A percentile compares a stretch with the other conserved stretches of the same genome.
phyloP scores from a whole-genome alignment of 64 coral and sea anemone species.

The Montipora capricornis region DNA sequence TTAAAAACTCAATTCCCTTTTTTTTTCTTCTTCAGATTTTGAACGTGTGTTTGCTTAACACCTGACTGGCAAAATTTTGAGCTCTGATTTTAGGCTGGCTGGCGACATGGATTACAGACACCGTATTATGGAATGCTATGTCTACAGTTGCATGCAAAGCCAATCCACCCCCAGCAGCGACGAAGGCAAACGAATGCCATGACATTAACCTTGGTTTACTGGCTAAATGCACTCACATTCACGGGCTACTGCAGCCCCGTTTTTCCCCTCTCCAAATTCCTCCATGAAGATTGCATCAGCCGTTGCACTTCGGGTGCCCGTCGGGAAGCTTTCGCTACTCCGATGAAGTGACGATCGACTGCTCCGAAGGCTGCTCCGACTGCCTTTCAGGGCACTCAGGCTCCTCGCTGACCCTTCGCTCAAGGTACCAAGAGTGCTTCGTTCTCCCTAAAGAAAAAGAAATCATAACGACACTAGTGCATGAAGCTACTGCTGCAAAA shows the following conservation, averaged over 20 bases:
- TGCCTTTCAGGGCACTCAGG: conserved; percentile 24
- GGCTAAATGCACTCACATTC: not conserved
- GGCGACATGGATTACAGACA: no score
- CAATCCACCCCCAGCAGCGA: no score
- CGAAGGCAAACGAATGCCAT: no score
- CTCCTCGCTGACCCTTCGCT: conserved; percentile 47
- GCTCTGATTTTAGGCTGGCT: no score
- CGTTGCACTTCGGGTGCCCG: conserved; percentile 75
- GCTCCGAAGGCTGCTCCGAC: conserved; percentile 32
- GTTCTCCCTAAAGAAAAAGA: conserved; percentile 71
- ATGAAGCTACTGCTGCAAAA: not conserved
- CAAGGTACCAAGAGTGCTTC: conserved; percentile 62
- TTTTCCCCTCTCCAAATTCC: conserved; percentile 76
- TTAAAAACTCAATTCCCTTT: no score
- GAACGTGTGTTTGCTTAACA: no score
- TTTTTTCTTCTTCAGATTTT: no score
- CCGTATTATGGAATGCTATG: no score
- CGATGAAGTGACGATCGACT: conserved; percentile 68
- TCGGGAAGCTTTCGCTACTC: conserved; percentile 68
- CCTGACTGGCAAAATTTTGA: no score
- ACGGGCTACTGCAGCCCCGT: conserved; percentile 33
- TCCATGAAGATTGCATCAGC: conserved; percentile 90
- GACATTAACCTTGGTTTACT: not conserved
- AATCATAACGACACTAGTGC: not conserved
- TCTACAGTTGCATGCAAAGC: no score